Percentiles rank a stretch among this genome's conserved stretches.
Conservation (phyloP, 2,888 invertebrate species). For the Amiota minor region DNA sequence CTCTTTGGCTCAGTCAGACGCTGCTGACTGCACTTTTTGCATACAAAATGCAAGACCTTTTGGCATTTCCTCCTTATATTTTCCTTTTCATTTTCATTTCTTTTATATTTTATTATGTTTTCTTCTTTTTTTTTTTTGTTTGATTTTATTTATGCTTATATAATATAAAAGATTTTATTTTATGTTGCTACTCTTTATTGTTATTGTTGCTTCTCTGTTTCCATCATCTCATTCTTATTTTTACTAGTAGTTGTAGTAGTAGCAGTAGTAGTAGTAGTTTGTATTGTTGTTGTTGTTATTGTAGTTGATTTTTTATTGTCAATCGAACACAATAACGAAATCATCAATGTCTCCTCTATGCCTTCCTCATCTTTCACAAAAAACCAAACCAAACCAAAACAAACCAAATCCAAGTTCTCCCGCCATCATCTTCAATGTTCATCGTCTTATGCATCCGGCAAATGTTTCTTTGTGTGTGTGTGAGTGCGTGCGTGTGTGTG, state of each 20-base stretch:
- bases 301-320: slow-evolving; percentile 69
- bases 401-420: no score
- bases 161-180: slow-evolving; percentile 4
- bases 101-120: background rate
- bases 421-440: background rate
- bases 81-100: background rate
- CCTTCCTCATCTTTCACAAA: slow-evolving; percentile 27
- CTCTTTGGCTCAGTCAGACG: no score
- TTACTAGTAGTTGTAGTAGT: background rate
- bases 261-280: slow-evolving; percentile 47
- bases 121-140: background rate
- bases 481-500: background rate
- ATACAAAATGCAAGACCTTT: no score
- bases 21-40: no score
- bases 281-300: slow-evolving; percentile 9
- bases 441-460: background rate
- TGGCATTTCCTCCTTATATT: no score
- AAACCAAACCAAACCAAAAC: no score
- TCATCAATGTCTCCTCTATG: slow-evolving; percentile 65
- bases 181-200: background rate
- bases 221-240: background rate
- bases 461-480: background rate
- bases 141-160: background rate
- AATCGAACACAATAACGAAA: slow-evolving; percentile 69
- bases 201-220: background rate